phyloP scores from a whole-genome alignment of 1,140 invertebrate genomes.

The Gryllus bimaculatus region DNA sequence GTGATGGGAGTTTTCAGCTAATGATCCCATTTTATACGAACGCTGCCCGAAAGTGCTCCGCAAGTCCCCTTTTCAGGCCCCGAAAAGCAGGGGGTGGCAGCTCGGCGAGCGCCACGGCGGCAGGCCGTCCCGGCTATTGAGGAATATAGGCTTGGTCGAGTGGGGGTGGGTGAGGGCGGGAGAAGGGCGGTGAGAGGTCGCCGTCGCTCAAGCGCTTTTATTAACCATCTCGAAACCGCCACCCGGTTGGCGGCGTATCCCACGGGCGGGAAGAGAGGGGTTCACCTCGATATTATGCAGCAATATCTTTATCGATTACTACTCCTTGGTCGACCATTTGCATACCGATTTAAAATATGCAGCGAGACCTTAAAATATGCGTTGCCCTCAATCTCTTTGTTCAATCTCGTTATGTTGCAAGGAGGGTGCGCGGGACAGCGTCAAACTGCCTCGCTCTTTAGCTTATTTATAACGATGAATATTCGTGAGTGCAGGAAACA shows the following conservation, averaged over 20 bases:
- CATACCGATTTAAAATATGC: conserved; percentile 5
- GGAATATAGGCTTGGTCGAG: not conserved
- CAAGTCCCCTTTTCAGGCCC: not conserved
- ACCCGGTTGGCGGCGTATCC: too few species aligned
- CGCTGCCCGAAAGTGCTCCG: too few species aligned
- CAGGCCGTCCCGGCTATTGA: too few species aligned
- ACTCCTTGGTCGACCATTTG: not conserved
- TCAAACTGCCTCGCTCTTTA: not conserved
- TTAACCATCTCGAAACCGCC: not conserved
- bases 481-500: too few species aligned
- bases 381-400: conserved; percentile 3
- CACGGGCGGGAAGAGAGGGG: not conserved
- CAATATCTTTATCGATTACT: conserved; percentile 5
- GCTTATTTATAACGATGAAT: too few species aligned
- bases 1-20: too few species aligned
- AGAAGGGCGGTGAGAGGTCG: too few species aligned
- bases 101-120: not conserved
- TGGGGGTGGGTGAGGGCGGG: too few species aligned
- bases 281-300: conserved; percentile 4
- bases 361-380: not conserved
- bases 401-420: not conserved
- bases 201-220: not conserved
- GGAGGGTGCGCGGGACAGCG: not conserved
- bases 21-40: too few species aligned
- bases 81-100: not conserved